Base-by-base conservation (phyloP, 2,797 vertebrate genomes). In the Eutrigla gurnardus region DNA sequence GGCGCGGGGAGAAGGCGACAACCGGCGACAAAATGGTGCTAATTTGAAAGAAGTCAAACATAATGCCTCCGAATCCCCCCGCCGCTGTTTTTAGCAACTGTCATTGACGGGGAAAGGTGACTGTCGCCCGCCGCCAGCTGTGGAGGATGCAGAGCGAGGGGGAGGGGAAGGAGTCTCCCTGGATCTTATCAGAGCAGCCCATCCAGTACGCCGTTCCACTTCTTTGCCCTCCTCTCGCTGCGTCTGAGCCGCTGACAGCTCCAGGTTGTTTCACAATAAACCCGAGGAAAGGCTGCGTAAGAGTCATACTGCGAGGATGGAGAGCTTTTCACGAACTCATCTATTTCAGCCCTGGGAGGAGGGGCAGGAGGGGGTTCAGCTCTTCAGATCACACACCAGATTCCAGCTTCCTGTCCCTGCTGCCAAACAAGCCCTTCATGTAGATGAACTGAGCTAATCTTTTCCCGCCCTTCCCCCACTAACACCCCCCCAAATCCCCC, bases 41-140 rank as follows among this genome's bases (percentile, higher is more conserved):
- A 86, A 91, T 91, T 89, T 89, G 83, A 84, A 84, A 78, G 78
- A 79, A 85, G 89, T 88, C 82, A 80, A 76, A 88, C 88, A 83
- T 83, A 78, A 88, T 84, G 78, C 66, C 70, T 66, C 54, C 52
- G 65, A 88, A 78, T 86, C 73, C 80, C 83, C 80, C 65, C 3
- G 81, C 70, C 69, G 82, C 76, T 25, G 25, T 25, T 75, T 80
- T 85, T 75, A 84, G 79, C 76, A 78, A 66, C 91, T 85, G 86
- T 88, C 87, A 83, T 69, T 85, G 83, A 86, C 36, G 17, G 60
- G 25, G 69, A 80, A 88, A 89, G 87, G 88, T 89, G 83, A 84
- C 50, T 45, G 73, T 76, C 15, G 32, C 60, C 67, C 17, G 73
- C 75, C 85, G 86, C 82, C 75, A 82, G 78, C 82, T 57, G 50